Percentiles rank a stretch among this genome's conserved stretches.
Conservation (phyloP, 2,888 invertebrate genomes). For the Dynastes maya region DNA sequence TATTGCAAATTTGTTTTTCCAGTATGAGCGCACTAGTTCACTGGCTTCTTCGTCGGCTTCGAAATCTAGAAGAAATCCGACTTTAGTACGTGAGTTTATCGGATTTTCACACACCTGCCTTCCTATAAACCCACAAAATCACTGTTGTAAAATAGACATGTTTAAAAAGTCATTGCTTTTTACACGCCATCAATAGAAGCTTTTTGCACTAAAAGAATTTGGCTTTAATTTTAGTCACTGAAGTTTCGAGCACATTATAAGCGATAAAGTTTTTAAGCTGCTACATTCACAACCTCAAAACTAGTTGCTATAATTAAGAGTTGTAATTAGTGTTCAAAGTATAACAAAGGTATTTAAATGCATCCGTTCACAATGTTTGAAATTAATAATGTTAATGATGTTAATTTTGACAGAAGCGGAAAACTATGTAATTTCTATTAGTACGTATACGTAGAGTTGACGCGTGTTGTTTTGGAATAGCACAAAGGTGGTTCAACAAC, state of each 20-base stretch:
- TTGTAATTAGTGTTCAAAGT: too few relatives aligned
- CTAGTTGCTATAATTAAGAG: too few relatives aligned
- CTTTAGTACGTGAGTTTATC: conserved; percentile 42
- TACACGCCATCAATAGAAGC: conserved; percentile 25
- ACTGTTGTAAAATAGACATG: conserved; percentile 22
- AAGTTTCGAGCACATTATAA: neutral
- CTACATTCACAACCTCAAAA: too few relatives aligned
- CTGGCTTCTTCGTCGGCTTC: conserved; percentile 21
- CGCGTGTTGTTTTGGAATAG: too few relatives aligned
- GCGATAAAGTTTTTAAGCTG: neutral
- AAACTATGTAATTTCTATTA: too few relatives aligned
- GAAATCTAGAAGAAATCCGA: conserved; percentile 40
- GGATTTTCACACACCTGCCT: conserved; percentile 22
- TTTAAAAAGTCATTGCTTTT: conserved; percentile 19
- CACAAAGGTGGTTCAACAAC: too few relatives aligned
- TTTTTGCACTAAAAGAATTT: conserved; percentile 11
- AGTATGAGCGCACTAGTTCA: conserved; percentile 37
- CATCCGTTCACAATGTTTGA: too few relatives aligned
- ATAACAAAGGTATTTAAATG: too few relatives aligned
- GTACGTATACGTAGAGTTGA: too few relatives aligned
- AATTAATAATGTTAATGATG: too few relatives aligned
- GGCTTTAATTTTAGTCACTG: neutral
- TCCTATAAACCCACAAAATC: conserved; percentile 16
- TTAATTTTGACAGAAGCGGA: too few relatives aligned
- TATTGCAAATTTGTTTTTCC: conserved; percentile 38